Evolutionary conservation across 2,113 vertebrate genomes (phyloP), one percentile per base, ranked within the genome.

Genomic region (Pelecanoides urinatrix): DNA sequence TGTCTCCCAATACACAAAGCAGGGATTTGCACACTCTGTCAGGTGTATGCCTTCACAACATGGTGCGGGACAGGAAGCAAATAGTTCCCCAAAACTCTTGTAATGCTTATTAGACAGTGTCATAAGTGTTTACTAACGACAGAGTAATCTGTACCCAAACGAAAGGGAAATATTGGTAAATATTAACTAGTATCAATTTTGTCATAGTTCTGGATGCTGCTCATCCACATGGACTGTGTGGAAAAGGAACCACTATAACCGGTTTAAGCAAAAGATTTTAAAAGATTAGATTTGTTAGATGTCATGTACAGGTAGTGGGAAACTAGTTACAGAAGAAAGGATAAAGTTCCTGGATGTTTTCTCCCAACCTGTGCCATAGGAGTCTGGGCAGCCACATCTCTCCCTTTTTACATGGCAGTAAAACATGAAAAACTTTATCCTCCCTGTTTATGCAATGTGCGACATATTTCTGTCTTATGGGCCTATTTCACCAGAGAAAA

Each of bases 401-500:
- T 56, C n/a, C 22, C 16, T 75, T 88, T 86, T 62, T 73, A 61
- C 38, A 65, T n/a, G 25, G 36, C 34, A 61, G 12, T 55, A 85
- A 82, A 90, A 55, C 34, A 62, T 13, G 15, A 58, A 88, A 94
- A 70, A 29, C 19, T 32, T 94, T 40, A 65, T 80, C 42, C 59
- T 82, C 27, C 38, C 27, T 79, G 27, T 80, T 95, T 77, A 84
- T 92, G 44, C 18, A 59, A 15, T 6, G 5, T 27, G 13, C n/a
- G 68, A 18, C 52, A 7, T 68, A 58, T 66, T 95, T 96, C 56
- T 93, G 19, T 80, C 45, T 88, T 88, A 61, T 3, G 40, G 27
- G 16, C 10, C 87, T 87, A 6, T 83, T 95, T 95, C 52, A 86
- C 30, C 62, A 32, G 38, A 61, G 58, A 30, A 83, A 77, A 85